Conservation (phyloP, 2,797 vertebrate genomes). For the Muscicapa comitata region DNA sequence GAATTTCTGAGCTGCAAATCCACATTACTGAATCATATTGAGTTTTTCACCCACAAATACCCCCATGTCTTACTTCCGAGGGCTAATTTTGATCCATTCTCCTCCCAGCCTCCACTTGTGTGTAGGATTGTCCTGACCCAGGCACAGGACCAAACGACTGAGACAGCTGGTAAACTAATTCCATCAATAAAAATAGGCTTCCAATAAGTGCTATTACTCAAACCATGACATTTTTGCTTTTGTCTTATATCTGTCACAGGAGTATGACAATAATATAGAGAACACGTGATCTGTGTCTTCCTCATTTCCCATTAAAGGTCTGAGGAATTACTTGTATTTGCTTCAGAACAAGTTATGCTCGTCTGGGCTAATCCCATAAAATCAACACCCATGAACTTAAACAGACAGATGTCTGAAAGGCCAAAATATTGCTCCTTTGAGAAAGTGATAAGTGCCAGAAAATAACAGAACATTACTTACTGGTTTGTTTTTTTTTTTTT, state of each 20-base stretch:
- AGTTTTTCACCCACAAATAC: background rate
- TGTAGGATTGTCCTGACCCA: background rate
- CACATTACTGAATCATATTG: background rate
- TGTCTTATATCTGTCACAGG: background rate
- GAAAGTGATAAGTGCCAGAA: conserved; percentile 8
- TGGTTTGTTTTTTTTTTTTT: background rate
- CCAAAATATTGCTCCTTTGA: background rate
- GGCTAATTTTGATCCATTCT: background rate
- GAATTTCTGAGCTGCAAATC: background rate
- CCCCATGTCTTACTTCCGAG: background rate
- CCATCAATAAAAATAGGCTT: background rate
- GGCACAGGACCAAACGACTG: background rate
- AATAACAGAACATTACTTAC: background rate
- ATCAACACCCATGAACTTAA: conserved; percentile 57
- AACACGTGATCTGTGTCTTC: background rate
- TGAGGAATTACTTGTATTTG: conserved; percentile 14
- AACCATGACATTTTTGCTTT: background rate
- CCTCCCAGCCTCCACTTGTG: background rate
- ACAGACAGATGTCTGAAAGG: conserved; percentile 56
- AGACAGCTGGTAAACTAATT: background rate
- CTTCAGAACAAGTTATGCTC: conserved; percentile 21
- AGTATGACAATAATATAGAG: background rate
- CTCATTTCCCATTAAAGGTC: background rate
- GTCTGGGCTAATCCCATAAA: conserved; percentile 59
- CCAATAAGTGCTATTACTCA: background rate